Base-by-base conservation (phyloP, 2,797 vertebrate genomes). In the Hypotaenidia okinawae region DNA sequence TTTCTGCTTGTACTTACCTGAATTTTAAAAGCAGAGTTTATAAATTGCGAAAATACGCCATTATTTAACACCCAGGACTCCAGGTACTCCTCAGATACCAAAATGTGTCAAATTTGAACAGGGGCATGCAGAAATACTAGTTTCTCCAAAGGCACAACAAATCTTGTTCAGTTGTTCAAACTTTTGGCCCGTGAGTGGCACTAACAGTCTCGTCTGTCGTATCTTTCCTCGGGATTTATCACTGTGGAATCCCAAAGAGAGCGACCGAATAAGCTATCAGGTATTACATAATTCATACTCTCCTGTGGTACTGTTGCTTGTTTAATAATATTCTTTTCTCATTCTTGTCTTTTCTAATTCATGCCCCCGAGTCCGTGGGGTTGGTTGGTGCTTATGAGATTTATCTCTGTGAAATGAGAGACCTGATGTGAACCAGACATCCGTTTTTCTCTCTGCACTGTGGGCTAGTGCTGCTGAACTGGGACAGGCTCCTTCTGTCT, bases 291-390 rank as follows among this genome's bases (percentile, higher is more conserved):
- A 88, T 87, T 81, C 12, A 64, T 86, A 62, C 64, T 77, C 13
- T 64, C 9, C 72, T 76, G 11, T 70, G 37, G 67, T 88, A 61
- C 66, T 81, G 33, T 89, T 94, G 21, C 83, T 84, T 23, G 4
- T 66, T 93, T 93, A 84, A 74, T 90, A 87, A 49, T 69, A 78
- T 10, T 81, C 70, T 93, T 23, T 87, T 89, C 87, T 89, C 32
- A 66, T 74, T 87, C 37, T 62, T 37, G 64, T 79, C 62, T 51
- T 89, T 86, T 93, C 61, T 90, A 86, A 78, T 79, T 91, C 9
- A 4, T 57, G 27, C 47, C 23, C 35, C 58, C 16, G 41, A 5
- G 13, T 39, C 4, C 32, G 13, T 37, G 54, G 55, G 28, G 12
- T 6, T 72, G 12, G 5, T 64, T 45, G n/a, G 35, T 54, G 30